Evolutionary conservation across 2,113 vertebrate genomes (phyloP).

Genomic region (Phoxinus phoxinus): DNA sequence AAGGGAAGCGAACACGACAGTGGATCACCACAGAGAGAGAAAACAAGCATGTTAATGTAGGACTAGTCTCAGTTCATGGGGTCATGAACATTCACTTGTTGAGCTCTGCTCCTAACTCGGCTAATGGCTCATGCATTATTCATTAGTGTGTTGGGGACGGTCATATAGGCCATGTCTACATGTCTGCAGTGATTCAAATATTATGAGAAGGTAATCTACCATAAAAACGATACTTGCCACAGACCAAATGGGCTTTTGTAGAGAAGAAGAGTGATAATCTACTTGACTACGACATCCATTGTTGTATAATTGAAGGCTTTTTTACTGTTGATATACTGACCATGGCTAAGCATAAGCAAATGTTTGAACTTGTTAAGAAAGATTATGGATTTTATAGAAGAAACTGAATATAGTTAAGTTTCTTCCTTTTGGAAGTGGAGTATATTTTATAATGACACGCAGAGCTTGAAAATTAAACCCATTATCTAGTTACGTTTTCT

Average conservation of each 20-base stretch:
- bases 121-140: slow-evolving; percentile 68
- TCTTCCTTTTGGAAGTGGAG: neutral
- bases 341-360: neutral
- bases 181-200: slow-evolving; percentile 31
- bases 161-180: slow-evolving; percentile 1
- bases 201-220: slow-evolving; percentile 36
- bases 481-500: neutral
- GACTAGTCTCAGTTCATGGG: neutral
- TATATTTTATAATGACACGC: neutral
- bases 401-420: neutral
- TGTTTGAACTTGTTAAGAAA: neutral
- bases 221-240: neutral
- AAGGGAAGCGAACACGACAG: neutral
- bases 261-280: slow-evolving; percentile 38
- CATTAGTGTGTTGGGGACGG: slow-evolving; percentile 49
- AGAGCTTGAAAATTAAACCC: neutral
- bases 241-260: slow-evolving; percentile 45
- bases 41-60: neutral
- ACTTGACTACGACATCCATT: neutral
- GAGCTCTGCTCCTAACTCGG: slow-evolving; percentile 60
- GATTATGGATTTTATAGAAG: neutral
- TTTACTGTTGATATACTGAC: neutral
- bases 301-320: neutral
- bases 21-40: neutral
- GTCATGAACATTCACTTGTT: slow-evolving; percentile 34